Evolutionary conservation across 2,797 vertebrate genomes (phyloP), one percentile per base, ranked within the genome.

Genomic region (Emys orbicularis): DNA sequence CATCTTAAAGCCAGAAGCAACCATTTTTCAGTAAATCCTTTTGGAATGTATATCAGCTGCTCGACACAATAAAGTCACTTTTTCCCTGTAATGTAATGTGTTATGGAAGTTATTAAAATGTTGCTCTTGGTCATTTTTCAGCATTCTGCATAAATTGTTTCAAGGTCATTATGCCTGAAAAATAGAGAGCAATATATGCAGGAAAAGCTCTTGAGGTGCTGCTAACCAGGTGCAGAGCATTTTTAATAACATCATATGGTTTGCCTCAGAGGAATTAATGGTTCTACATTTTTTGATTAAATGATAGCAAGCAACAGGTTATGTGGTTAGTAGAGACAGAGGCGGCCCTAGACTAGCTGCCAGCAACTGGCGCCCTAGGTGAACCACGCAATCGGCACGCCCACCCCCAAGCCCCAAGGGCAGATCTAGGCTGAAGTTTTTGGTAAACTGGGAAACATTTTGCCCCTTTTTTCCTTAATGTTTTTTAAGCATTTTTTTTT

Each of bases 1-100:
- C 92, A 90, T 91, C 54, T 82, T 88, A 90, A 97, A 95, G 87
- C 86, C 90, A 90, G 92, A 94, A 96, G 81, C 81, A 72, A 93
- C 94, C 74, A 37, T 59, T 94, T 96, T 96, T 93, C 0, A 0
- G 93, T 90, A 87, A 96, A 91, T 95, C 79, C 57, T 90, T 37
- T 34, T 91, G 76, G 93, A 92, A 83, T 83, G 49, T 61, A 56
- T 68, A 83, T 80, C 92, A 89, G 87, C 50, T 92, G 84, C 27
- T 97, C 72, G 53, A 31, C 50, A 89, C 47, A 94, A 88, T 72
- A 81, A 87, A 90, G 65, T 86, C 88, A 25, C 31, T 29, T 1
- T 74, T 11, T 5, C 5, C 18, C 49, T 47, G 18, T 37, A 68
- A 89, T 93, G 84, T 74, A 90, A 59, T 34, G 41, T 52, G 47